Base-by-base conservation (phyloP, 2,888 invertebrate genomes). In the Rotaria sp. region DNA sequence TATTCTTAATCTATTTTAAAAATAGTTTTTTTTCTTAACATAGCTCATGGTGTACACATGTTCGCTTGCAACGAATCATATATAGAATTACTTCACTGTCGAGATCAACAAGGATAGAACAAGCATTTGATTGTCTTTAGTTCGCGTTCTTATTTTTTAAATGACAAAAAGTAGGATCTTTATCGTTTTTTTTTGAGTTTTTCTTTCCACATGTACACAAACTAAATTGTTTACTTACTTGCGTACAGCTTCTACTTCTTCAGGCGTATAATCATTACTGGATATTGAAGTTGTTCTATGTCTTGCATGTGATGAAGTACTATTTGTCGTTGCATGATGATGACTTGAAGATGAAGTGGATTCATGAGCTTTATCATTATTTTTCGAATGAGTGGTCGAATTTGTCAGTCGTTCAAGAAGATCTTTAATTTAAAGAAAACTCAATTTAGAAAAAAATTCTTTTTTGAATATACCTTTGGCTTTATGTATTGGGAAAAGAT, bases 231-330 rank as follows among this genome's bases (percentile, higher is more conserved):
- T 52, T 7, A 67, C 30, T 15, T 21, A 80, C 80, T 80, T 80
- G n/a, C 45, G 41, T 21, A 80, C 45, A 41, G 80, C 80, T 80
- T 80, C 80, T 45, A n/a, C 80, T 80, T 80, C 74, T 24, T 74
- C 80, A 4, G 80, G 24, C 0, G 80, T 45, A n/a, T 45, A 80
- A 26, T 80, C 80, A 45, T 45, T 45, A n/a, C 26, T 45, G 15
- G 80, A 26, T 80, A 26, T 45, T 45, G 80, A 80, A 7, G 24
- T 26, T 13, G 80, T 45, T 80, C 45, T 24, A 45, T 80, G 80
- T 45, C 45, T 80, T 21, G 80, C 45, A n/a, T 41, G 41, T 26
- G 80, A 45, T 18, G 80, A 45, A 80, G 10, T 45, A 11, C 45
- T 13, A 45, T 80, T 41, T 45, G 80, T 80, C 13, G 24, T 26